A percentile compares a stretch with the other conserved stretches of the same genome.
phyloP scores from a whole-genome alignment of 35 echinoderm and acorn worm genomes.

The Anneissia japonica region DNA sequence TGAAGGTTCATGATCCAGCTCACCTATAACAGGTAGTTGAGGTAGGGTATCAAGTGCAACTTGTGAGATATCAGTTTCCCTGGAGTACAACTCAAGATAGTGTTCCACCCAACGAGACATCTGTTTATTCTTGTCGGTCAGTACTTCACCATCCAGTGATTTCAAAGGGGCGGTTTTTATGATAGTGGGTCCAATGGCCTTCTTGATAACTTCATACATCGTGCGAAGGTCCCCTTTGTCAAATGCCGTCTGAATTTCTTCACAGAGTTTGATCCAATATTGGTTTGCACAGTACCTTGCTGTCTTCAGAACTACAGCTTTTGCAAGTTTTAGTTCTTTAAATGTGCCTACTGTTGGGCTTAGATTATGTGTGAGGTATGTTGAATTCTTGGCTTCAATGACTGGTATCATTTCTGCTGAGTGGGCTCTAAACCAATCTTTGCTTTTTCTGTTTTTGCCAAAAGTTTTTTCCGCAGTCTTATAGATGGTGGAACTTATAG shows the following conservation, averaged over 20 bases:
- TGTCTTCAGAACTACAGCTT: background rate
- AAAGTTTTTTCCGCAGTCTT: too few species aligned
- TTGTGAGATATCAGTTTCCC: conserved; percentile 12
- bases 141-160: conserved; percentile 15
- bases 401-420: conserved; percentile 1
- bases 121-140: conserved; percentile 7
- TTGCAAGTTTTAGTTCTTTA: background rate
- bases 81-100: conserved; percentile 24
- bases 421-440: conserved; percentile 27
- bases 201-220: conserved; percentile 40
- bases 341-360: conserved; percentile 22
- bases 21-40: conserved; percentile 22
- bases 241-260: conserved; percentile 6
- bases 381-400: conserved; percentile 27
- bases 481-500: too few species aligned
- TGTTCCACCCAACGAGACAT: conserved; percentile 32
- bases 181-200: background rate
- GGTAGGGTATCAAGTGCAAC: conserved; percentile 7
- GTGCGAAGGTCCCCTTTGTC: conserved; percentile 16
- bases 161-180: conserved; percentile 25
- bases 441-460: too few species aligned
- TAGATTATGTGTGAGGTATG: conserved; percentile 4
- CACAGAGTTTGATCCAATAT: conserved; percentile 27
- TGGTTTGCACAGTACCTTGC: conserved; percentile 28
- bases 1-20: conserved; percentile 34